phyloP scores from a whole-genome alignment of 2,797 vertebrate genomes.

The Atherinosoma microstoma region DNA sequence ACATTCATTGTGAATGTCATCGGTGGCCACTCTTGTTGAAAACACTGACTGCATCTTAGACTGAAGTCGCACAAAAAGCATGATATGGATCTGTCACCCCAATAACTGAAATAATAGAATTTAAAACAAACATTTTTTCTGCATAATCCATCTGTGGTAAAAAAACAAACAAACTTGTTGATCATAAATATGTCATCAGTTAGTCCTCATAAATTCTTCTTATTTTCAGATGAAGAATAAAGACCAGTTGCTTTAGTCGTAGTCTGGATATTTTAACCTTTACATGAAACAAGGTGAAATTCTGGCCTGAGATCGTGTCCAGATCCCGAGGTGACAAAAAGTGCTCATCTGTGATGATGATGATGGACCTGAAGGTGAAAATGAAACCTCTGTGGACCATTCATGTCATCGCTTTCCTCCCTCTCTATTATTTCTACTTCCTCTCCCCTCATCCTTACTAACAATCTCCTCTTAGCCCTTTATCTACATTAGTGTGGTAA shows the following conservation, averaged over 20 bases:
- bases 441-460: constrained; percentile 35
- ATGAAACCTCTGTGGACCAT: constrained; percentile 56
- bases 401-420: constrained; percentile 63
- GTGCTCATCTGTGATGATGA: constrained; percentile 68
- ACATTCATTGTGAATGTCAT: constrained; percentile 5
- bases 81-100: constrained; percentile 19
- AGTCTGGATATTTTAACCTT: constrained; percentile 34
- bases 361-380: constrained; percentile 64
- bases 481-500: constrained; percentile 88
- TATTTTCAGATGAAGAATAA: constrained; percentile 30
- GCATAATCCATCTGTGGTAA: constrained; percentile 39
- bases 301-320: constrained; percentile 68
- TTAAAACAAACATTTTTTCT: constrained; percentile 25
- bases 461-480: constrained; percentile 46
- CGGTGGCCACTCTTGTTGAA: constrained; percentile 7
- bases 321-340: constrained; percentile 68
- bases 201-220: constrained; percentile 41
- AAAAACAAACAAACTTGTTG: constrained; percentile 49
- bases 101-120: constrained; percentile 1
- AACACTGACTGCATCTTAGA: constrained; percentile 45
- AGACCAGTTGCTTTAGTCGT: constrained; percentile 38
- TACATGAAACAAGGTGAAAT: constrained; percentile 33
- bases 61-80: constrained; percentile 25
- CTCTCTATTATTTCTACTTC: constrained; percentile 38
- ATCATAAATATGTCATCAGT: constrained; percentile 41